These are phyloP conservation scores for Tachina grossa DNA, from an alignment of 2,888 invertebrate species.

Conservation along the genomic window DNA sequence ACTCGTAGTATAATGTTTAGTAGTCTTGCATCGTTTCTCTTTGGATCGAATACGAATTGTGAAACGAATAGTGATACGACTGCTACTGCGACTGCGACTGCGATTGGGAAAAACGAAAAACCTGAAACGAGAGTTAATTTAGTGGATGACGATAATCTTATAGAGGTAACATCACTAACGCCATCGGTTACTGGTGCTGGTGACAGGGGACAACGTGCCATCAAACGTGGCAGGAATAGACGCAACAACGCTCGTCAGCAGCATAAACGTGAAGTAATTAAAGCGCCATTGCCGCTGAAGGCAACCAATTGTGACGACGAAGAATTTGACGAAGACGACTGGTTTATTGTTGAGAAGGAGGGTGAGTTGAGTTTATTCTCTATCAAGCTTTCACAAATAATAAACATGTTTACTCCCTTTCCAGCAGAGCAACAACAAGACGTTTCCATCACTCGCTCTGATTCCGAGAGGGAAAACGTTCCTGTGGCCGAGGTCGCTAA, in stretches of 20 bases:
- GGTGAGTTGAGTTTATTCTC: conserved; percentile 74
- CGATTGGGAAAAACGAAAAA: conserved; percentile 50
- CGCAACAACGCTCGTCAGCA: conserved; percentile 68
- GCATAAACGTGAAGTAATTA: conserved; percentile 59
- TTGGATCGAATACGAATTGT: conserved; percentile 81
- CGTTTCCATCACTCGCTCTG: conserved; percentile 79
- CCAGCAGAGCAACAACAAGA: conserved; percentile 78
- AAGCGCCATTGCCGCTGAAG: conserved; percentile 38
- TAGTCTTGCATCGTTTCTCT: conserved; percentile 85
- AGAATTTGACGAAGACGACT: conserved; percentile 83
- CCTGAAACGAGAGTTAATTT: conserved; percentile 56
- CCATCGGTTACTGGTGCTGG: conserved; percentile 78
- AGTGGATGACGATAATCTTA: conserved; percentile 75
- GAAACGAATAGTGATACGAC: conserved; percentile 73
- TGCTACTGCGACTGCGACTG: conserved; percentile 63
- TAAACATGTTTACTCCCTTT: conserved; percentile 20
- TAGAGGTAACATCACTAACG: conserved; percentile 79
- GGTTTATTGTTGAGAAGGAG: conserved; percentile 84
- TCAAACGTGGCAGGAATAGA: conserved; percentile 72
- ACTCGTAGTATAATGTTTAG: conserved; percentile 84
- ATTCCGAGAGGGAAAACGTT: conserved; percentile 81
- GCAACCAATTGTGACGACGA: conserved; percentile 67
- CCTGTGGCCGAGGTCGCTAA: conserved; percentile 68
- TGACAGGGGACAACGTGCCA: conserved; percentile 53
- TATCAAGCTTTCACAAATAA: background rate